These are phyloP conservation scores for Semibalanus balanoides DNA, from an alignment of 1,140 invertebrate species.

Conservation along the genomic window DNA sequence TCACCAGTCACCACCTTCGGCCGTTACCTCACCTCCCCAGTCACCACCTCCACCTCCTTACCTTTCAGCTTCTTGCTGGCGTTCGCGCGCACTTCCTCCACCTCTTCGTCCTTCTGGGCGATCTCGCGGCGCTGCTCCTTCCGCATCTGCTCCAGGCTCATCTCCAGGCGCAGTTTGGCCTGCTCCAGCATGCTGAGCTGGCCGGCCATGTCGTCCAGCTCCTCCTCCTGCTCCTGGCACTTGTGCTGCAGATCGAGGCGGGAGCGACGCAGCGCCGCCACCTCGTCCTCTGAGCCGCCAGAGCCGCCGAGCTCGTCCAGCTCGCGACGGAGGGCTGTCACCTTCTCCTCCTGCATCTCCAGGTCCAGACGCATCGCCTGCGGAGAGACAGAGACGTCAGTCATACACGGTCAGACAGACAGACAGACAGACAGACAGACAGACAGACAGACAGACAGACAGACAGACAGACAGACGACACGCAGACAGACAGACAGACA, in stretches of 20 bases:
- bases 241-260: conserved; percentile 82
- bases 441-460: no score
- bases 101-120: conserved; percentile 75
- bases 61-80: conserved; percentile 81
- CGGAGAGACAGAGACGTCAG: conserved; percentile 15
- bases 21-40: no score
- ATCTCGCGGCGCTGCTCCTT: conserved; percentile 77
- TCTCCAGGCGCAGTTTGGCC: conserved; percentile 76
- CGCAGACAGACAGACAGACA: no score
- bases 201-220: conserved; percentile 82
- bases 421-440: no score
- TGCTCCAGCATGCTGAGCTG: conserved; percentile 61
- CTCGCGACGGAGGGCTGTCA: conserved; percentile 58
- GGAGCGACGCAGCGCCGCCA: conserved; percentile 57
- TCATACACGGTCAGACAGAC: no score
- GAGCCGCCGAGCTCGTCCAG: conserved; percentile 67
- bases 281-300: conserved; percentile 71
- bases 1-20: no score
- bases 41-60: conserved; percentile 27
- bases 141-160: conserved; percentile 77
- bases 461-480: no score
- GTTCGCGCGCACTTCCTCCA: conserved; percentile 74
- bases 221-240: conserved; percentile 75
- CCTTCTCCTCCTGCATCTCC: conserved; percentile 70
- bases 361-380: conserved; percentile 71